A percentile compares a stretch with the other conserved stretches of the same genome.
These are phyloP conservation scores for Steinernema carpocapsae DNA, from an alignment of 2,888 invertebrate genomes.

Conservation along the genomic window DNA sequence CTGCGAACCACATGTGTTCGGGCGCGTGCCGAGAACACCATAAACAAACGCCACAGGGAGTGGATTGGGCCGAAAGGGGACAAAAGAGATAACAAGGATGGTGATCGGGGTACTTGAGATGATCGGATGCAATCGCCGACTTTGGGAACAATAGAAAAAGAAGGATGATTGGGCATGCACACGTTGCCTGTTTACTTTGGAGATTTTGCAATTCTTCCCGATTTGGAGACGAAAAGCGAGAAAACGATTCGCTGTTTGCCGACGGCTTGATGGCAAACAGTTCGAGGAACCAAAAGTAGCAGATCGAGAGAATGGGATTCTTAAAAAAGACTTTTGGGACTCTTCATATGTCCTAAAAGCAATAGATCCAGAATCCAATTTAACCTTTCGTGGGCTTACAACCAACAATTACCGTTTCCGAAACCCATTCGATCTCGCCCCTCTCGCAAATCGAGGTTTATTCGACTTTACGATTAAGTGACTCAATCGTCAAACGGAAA, in stretches of 20 bases:
- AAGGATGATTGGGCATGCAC: neutral
- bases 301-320: too few relatives aligned
- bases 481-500: neutral
- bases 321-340: neutral
- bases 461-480: neutral
- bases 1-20: neutral
- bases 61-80: neutral
- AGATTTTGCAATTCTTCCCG: constrained; percentile 28
- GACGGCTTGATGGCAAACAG: neutral
- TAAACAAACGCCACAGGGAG: constrained; percentile 29
- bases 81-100: neutral
- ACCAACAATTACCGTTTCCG: constrained; percentile 13
- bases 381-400: neutral
- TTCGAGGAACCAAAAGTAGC: constrained; percentile 1
- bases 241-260: constrained; percentile 14
- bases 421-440: too few relatives aligned
- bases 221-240: constrained; percentile 3
- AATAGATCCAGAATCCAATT: neutral
- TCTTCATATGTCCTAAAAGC: neutral
- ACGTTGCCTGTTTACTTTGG: neutral
- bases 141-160: neutral
- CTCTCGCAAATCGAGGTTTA: neutral
- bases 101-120: neutral
- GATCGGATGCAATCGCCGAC: neutral
- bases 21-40: too few relatives aligned